phyloP scores from a whole-genome alignment of 2,888 invertebrate species.

The Schizaphis graminum region DNA sequence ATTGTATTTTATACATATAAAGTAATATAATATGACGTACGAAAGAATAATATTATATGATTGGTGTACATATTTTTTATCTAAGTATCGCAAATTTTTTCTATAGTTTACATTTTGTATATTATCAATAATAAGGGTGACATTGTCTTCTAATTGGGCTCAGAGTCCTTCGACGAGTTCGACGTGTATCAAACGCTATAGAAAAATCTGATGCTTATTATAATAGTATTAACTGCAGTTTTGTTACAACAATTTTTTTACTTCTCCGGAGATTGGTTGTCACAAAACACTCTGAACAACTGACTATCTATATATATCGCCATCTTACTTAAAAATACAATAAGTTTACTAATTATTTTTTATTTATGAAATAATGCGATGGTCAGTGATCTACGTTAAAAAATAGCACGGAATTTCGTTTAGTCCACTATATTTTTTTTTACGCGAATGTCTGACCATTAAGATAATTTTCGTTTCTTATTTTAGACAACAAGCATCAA shows the following conservation, averaged over 20 bases:
- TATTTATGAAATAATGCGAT: background rate
- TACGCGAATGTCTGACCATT: background rate
- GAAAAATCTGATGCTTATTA: background rate
- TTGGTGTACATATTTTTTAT: background rate
- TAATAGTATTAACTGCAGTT: background rate
- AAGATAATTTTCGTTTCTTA: background rate
- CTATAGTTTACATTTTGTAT: background rate
- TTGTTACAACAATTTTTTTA: background rate
- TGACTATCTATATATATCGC: background rate
- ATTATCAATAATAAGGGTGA: slow-evolving; percentile 50
- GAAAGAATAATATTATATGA: background rate
- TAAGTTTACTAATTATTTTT: background rate
- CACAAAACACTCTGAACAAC: slow-evolving; percentile 15
- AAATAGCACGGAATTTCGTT: background rate
- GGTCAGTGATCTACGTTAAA: background rate
- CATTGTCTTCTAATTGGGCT: slow-evolving; percentile 53
- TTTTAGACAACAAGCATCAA: background rate
- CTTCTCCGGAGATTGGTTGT: slow-evolving; percentile 5
- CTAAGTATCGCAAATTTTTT: background rate
- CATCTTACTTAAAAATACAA: background rate
- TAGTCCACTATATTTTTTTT: background rate
- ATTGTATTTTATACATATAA: background rate
- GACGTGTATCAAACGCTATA: background rate
- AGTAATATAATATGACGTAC: background rate
- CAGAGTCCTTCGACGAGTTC: slow-evolving; percentile 44